These are phyloP conservation scores for Papio anubis DNA, from an alignment of 2,113 vertebrate genomes.

Conservation along the genomic window DNA sequence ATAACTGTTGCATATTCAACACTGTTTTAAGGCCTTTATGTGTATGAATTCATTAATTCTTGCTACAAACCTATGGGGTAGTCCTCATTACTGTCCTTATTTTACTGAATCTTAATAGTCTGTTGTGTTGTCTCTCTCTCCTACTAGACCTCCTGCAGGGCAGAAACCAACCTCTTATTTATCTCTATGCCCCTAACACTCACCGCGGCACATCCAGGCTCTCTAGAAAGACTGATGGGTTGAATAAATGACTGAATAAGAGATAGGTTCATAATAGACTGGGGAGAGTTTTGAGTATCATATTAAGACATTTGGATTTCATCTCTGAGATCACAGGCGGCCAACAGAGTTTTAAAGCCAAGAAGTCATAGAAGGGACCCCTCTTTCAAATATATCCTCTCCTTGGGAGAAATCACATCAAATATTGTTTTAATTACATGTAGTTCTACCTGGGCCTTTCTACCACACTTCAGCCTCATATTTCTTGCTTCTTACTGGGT, in stretches of 20 bases:
- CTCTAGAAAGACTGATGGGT: neutral
- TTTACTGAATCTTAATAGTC: neutral
- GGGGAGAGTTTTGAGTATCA: neutral
- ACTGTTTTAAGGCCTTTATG: neutral
- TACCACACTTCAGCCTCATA: neutral
- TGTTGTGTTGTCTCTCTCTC: neutral
- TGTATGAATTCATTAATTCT: neutral
- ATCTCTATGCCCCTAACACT: neutral
- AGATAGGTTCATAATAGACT: neutral
- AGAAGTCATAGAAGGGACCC: neutral
- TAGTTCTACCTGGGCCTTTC: neutral
- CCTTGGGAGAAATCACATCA: neutral
- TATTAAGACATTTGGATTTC: neutral
- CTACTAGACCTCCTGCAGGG: neutral
- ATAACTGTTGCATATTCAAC: neutral
- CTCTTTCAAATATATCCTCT: neutral
- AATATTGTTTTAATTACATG: neutral
- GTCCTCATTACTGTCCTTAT: neutral
- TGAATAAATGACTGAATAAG: neutral
- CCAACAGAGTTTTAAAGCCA: neutral
- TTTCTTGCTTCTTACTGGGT: neutral
- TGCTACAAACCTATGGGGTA: neutral
- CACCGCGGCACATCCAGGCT: neutral
- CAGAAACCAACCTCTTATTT: neutral
- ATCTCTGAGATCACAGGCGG: neutral